phyloP scores from a whole-genome alignment of 2,888 invertebrate genomes.

The Hoplodrina blanda region DNA sequence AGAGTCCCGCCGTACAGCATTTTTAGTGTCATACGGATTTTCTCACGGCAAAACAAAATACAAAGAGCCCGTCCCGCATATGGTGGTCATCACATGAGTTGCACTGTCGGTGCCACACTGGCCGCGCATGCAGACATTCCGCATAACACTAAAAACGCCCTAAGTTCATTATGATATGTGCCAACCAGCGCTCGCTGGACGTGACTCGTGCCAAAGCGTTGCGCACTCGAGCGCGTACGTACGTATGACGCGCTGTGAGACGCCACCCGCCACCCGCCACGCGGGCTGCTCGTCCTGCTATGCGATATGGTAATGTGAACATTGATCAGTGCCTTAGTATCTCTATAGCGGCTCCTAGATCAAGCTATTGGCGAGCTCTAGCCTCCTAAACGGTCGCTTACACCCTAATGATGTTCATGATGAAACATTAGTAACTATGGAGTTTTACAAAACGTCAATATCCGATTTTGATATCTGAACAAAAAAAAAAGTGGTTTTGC shows the following conservation, averaged over 20 bases:
- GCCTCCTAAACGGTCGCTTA: not conserved
- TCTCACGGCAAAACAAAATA: too few relatives aligned
- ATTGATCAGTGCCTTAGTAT: conserved; percentile 31
- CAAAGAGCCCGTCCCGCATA: not conserved
- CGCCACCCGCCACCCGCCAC: not conserved
- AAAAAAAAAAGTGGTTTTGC: too few relatives aligned
- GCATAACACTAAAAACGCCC: not conserved
- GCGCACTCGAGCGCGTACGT: not conserved
- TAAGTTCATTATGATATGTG: conserved; percentile 12
- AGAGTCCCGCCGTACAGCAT: too few relatives aligned
- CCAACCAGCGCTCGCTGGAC: conserved; percentile 22
- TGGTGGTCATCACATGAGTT: not conserved
- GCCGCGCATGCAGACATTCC: not conserved
- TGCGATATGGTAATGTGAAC: conserved; percentile 10
- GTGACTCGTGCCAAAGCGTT: conserved; percentile 10
- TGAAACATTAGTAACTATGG: too few relatives aligned
- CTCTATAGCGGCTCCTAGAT: not conserved
- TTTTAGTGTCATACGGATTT: too few relatives aligned
- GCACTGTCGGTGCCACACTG: too few relatives aligned
- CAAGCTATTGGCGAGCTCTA: not conserved
- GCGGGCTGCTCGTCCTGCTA: too few relatives aligned
- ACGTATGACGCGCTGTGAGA: not conserved
- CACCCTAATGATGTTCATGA: not conserved
- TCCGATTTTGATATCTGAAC: too few relatives aligned
- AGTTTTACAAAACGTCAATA: too few relatives aligned